phyloP scores from a whole-genome alignment of 30 jellyfish, hydroid and myxozoan species.

The Sanderia malayensis region DNA sequence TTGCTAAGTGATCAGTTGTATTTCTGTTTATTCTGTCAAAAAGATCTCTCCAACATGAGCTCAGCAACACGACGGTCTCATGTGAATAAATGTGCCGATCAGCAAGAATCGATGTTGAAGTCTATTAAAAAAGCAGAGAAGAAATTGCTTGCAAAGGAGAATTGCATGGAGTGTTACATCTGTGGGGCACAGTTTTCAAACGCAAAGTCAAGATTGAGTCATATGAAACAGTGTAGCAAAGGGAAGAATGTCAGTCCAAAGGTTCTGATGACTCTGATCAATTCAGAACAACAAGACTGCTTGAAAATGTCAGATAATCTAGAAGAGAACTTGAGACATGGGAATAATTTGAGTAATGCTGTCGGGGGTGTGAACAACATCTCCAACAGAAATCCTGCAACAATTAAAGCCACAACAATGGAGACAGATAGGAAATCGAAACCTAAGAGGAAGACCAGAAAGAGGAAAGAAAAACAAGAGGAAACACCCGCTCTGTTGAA shows the following conservation, averaged over 20 bases:
- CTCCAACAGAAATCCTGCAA: not conserved
- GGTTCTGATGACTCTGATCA: conserved; percentile 31
- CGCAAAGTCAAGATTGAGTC: conserved; percentile 12
- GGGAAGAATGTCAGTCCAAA: conserved; percentile 20
- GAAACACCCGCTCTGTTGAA: conserved; percentile 32
- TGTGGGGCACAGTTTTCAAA: conserved; percentile 24
- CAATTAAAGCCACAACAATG: no score
- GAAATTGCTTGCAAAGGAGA: conserved; percentile 24
- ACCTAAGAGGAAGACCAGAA: not conserved
- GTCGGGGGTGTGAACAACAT: no score
- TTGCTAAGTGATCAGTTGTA: conserved; percentile 13
- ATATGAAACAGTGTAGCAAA: conserved; percentile 45
- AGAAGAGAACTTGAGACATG: not conserved
- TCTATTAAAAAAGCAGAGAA: conserved; percentile 31
- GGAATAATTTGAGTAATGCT: no score
- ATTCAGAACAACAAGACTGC: conserved; percentile 13
- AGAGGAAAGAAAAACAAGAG: conserved; percentile 37
- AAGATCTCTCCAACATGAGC: conserved; percentile 29
- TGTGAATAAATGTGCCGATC: conserved; percentile 60
- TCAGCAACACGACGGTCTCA: conserved; percentile 42
- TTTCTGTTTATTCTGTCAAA: conserved; percentile 49
- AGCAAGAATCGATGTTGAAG: conserved; percentile 11
- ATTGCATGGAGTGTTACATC: conserved; percentile 34
- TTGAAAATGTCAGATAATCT: not conserved
- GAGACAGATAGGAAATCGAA: not conserved